Base-by-base conservation (phyloP, 2,888 invertebrate species). In the Plebejus melissa region DNA sequence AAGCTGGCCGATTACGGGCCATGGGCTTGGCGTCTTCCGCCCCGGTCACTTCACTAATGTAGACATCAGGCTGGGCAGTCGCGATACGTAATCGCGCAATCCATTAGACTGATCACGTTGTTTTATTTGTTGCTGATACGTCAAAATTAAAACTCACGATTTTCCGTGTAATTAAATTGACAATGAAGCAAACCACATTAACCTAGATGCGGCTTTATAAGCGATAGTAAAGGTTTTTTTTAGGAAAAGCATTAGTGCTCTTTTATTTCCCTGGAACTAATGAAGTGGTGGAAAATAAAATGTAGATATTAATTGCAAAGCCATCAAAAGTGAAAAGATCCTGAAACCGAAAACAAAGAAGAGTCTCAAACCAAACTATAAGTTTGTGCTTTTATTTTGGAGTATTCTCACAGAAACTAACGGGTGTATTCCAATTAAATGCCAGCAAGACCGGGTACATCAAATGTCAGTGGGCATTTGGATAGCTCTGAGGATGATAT, bases 1-100 rank as follows among this genome's bases (percentile, higher is more conserved):
- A 46, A 28, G 46, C 46, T 32, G 72, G 28, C 46, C 50, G 72
- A 72, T 70, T 70, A 72, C 16, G 22, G 70, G 70, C 54, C 41
- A 54, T 50, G 72, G 28, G 65, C 65, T 65, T 65, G 72, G 28
- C 72, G 70, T 41, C 72, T 72, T 72, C 72, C 72, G 72, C 11
- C 70, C 71, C 50, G 50, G 71, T 71, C 71, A 71, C 71, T 71
- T 4, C 11, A 36, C 50, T 72, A 72, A 72, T 72, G 72, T 72
- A 72, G 72, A 72, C 72, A 28, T 72, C 72, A 46, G 36, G 6
- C 13, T 4, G 41, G 36, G 22, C 65, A 13, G 50, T 41, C 32
- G 71, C 50, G 71, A 71, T 71, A 71, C 46, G 71, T 71, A 71
- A 71, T 71, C 50, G 71, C 28, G 28, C 72, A 54, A 54, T 72